Conservation (phyloP, 2,113 vertebrate genomes). For the Lophochroa leadbeateri region DNA sequence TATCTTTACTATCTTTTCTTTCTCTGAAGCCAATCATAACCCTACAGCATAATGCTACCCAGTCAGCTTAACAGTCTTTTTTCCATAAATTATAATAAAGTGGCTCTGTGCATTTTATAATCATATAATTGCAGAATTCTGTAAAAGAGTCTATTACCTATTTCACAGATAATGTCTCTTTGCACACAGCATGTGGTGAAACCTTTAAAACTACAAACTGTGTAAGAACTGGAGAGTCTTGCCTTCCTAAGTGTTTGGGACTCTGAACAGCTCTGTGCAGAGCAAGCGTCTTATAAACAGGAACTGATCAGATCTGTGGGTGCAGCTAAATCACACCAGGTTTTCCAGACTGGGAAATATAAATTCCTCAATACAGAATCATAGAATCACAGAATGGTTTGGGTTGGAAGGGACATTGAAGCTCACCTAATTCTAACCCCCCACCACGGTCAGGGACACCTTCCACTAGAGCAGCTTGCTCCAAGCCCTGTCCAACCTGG, state of each 20-base stretch:
- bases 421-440: neutral
- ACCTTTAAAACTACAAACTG: neutral
- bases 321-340: neutral
- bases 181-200: neutral
- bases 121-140: neutral
- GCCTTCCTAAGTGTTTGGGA: neutral
- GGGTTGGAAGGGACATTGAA: neutral
- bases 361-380: neutral
- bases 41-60: neutral
- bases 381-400: neutral
- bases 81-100: neutral
- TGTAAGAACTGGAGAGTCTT: neutral
- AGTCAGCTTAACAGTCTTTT: conserved; percentile 7
- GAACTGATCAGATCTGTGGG: neutral
- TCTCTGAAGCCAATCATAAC: conserved; percentile 1
- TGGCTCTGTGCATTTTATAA: conserved; percentile 1
- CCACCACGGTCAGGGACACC: neutral
- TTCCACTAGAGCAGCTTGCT: neutral
- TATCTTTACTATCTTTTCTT: conserved; percentile 15
- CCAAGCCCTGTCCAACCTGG: neutral
- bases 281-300: neutral
- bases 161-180: neutral
- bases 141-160: neutral
- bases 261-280: neutral
- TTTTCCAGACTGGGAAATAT: neutral